Base-by-base conservation (phyloP, 1,140 invertebrate species). In the Macrosteles quadrilineatus region DNA sequence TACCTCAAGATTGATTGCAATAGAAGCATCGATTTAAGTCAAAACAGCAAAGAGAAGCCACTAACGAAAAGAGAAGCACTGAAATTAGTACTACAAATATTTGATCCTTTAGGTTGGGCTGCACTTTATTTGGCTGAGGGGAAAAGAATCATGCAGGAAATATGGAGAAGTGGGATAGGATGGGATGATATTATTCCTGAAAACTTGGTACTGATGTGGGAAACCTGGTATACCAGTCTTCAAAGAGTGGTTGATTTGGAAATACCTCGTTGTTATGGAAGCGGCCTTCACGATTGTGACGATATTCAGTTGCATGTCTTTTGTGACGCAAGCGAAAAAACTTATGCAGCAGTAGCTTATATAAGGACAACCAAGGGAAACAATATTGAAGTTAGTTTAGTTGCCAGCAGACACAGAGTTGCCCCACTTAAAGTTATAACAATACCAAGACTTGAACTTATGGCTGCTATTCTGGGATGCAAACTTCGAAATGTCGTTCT, bases 381-480 rank as follows among this genome's bases (percentile, higher is more conserved):
- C n/a, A 57, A 53, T n/a, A 30, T n/a, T 21, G 11, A 43, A 6
- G 9, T 59, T 0, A 27, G 71, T 0, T 67, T 77, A 17, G 23
- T 77, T 0, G 21, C 23, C 0, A 72, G 66, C 69, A 76, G 74
- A 70, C 68, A 71, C 17, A 68, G 76, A 31, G 79, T 81, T 1
- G 73, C 74, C 2, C 79, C 78, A 0, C 6, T 78, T 11, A 76
- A 76, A 64, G 69, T 69, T 0, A 36, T 75, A 0, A 73, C 80
- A 1, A 74, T 81, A 11, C 79, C 80, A 0, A 67, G 79, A 19
- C 31, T 79, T 12, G 80, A 81, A 69, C 67, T 81, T 27, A 78
- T 78, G 70, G 78, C 75, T 0, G 78, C 78, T 1, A 29, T 80
- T 1, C 32, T 82, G 14, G 78, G 69, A 36, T 36, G 32, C 32